phyloP scores from a whole-genome alignment of 2,888 invertebrate species.

The Conus canariensis region DNA sequence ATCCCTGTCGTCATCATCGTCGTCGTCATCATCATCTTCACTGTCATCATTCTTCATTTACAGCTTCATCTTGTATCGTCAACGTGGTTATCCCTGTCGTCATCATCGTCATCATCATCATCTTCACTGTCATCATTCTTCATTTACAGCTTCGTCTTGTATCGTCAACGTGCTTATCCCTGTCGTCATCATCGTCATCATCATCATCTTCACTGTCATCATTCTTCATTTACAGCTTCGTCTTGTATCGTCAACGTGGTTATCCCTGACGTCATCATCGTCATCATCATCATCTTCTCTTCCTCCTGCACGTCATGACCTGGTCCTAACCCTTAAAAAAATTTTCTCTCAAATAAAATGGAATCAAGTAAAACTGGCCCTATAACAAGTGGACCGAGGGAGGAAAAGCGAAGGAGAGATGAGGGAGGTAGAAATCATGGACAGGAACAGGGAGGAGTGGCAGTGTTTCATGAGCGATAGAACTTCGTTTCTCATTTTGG shows the following conservation, averaged over 20 bases:
- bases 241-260: not conserved
- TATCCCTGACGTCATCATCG: constrained; percentile 22
- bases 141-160: not conserved
- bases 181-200: constrained; percentile 48
- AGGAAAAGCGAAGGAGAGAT: too few species aligned
- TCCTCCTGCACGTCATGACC: too few species aligned
- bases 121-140: constrained; percentile 44
- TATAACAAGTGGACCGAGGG: too few species aligned
- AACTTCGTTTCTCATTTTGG: too few species aligned
- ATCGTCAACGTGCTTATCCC: constrained; percentile 18
- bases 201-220: constrained; percentile 50
- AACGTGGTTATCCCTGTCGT: not conserved
- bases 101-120: not conserved
- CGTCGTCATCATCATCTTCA: not conserved
- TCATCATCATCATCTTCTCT: not conserved
- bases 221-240: constrained; percentile 40
- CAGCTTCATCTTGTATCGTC: not conserved
- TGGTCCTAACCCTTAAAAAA: too few species aligned
- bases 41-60: not conserved
- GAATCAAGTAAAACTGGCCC: too few species aligned
- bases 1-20: not conserved
- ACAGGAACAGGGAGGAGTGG: too few species aligned
- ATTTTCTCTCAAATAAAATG: too few species aligned
- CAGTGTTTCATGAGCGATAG: too few species aligned
- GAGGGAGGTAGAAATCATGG: too few species aligned